Base-by-base conservation (phyloP, 1,140 invertebrate species). In the Drosophila bocki region DNA sequence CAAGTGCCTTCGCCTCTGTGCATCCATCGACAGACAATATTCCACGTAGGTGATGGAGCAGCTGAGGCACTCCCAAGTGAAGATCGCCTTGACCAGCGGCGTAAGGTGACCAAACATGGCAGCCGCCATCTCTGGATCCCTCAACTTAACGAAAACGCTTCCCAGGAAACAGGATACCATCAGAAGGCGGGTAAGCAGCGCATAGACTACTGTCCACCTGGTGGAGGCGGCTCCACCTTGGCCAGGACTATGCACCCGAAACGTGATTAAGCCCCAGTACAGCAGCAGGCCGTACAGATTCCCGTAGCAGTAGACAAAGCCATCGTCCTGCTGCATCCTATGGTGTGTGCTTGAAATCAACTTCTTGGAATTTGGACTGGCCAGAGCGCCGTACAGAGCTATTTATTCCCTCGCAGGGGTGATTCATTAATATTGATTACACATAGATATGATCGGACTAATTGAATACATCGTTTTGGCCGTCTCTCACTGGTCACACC, bases 31-130 rank as follows among this genome's bases (percentile, higher is more conserved):
- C 2, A 84, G 8, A 8, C 78, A 88, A 15, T 54, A 58, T 8
- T 71, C 68, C 3, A 77, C 15, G 29, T 88, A 92, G 17, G 80
- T 87, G 7, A 85, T 35, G 9, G 69, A 35, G 37, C 78, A 77
- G 7, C 72, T 71, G 7, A 91, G 45, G 9, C 71, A 81, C 56
- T 91, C 91, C 71, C 82, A 79, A 0, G 32, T n/a, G 3, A 92
- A 60, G 11, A 92, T 79, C 1, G 75, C 47, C 62, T 87, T 90
- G 0, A 81, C 51, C 39, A 92, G 33, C 7, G 86, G 91, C 15
- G 72, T 53, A 1, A 92, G 45, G 26, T 69, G 78, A 6, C 53
- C 62, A 4, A 91, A 61, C 75, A 91, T 91, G 12, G 85, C 86
- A 7, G 62, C 13, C 7, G 75, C 58, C 72, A 82, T 76, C 45